Conservation (phyloP, 2,888 invertebrate species). For the Subacronicta megacephala region DNA sequence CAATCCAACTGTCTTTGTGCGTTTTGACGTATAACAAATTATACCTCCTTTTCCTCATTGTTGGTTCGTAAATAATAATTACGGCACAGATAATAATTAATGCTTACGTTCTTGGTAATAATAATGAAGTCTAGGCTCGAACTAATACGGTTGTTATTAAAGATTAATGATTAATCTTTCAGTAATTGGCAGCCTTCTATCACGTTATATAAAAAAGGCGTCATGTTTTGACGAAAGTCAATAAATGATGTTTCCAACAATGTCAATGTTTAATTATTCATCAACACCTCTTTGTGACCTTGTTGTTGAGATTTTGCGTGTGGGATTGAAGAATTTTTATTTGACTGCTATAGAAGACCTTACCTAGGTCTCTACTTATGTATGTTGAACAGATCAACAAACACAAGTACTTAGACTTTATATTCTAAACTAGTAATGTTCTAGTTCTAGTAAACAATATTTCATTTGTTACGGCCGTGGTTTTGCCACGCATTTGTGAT, state of each 20-base stretch:
- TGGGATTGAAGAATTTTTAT: constrained; percentile 1
- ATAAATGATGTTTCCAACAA: constrained; percentile 11
- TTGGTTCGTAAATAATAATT: constrained; percentile 36
- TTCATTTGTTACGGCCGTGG: too few species aligned
- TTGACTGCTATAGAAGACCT: background rate
- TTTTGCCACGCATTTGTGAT: too few species aligned
- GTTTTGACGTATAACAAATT: constrained; percentile 64
- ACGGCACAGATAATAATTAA: constrained; percentile 37
- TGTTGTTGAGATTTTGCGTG: constrained; percentile 16
- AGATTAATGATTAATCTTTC: constrained; percentile 35
- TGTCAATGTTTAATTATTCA: constrained; percentile 36
- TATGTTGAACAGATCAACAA: too few species aligned
- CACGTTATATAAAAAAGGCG: constrained; percentile 10
- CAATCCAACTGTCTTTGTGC: constrained; percentile 56
- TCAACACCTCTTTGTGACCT: constrained; percentile 17
- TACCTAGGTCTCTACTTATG: background rate
- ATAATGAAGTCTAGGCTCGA: constrained; percentile 27
- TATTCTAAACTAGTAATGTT: too few species aligned
- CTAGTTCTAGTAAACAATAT: too few species aligned
- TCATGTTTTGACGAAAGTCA: constrained; percentile 16
- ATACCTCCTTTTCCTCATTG: constrained; percentile 60
- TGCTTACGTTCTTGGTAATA: constrained; percentile 21
- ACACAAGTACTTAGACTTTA: too few species aligned
- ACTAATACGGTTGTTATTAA: constrained; percentile 16
- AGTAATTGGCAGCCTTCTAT: constrained; percentile 1